These are phyloP conservation scores for Drosophila murphyi DNA, from an alignment of 1,140 invertebrate species.

Conservation along the genomic window DNA sequence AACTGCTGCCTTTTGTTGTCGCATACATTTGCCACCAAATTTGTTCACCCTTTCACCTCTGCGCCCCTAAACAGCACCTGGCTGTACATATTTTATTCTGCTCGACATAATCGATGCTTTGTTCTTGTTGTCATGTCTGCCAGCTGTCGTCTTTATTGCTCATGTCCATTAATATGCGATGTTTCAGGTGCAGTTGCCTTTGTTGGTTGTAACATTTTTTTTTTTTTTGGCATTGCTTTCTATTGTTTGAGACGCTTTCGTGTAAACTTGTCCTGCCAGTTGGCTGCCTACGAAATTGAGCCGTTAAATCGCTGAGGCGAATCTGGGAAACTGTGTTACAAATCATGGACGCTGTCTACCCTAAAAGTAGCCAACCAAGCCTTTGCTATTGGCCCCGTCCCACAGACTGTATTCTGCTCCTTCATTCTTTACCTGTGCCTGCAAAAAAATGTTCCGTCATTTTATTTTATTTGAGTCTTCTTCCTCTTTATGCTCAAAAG, in stretches of 20 bases:
- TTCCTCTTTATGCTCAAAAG: conserved; percentile 58
- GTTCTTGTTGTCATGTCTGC: conserved; percentile 68
- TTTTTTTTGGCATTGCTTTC: conserved; percentile 15
- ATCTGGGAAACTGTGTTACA: conserved; percentile 62
- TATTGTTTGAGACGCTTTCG: conserved; percentile 61
- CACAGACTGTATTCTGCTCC: conserved; percentile 1
- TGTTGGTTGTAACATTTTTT: conserved; percentile 12
- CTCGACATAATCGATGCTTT: conserved; percentile 77
- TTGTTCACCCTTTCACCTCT: conserved; percentile 62
- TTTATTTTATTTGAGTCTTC: conserved; percentile 56
- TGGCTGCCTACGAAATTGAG: conserved; percentile 58
- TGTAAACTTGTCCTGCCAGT: conserved; percentile 44
- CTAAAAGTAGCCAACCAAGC: conserved; percentile 28
- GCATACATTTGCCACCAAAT: conserved; percentile 78
- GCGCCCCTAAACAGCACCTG: conserved; percentile 31
- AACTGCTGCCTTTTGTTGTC: conserved; percentile 74
- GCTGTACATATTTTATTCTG: conserved; percentile 74
- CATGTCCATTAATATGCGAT: conserved; percentile 74
- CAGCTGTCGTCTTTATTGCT: conserved; percentile 79
- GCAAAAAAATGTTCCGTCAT: conserved; percentile 48
- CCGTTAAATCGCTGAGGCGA: conserved; percentile 55
- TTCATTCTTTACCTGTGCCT: conserved; percentile 10
- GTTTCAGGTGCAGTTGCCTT: conserved; percentile 63
- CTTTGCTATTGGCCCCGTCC: conserved; percentile 1
- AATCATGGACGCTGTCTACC: conserved; percentile 64